Evolutionary conservation across 2,888 invertebrate genomes (phyloP).

Genomic region (Drosophila rellima): DNA sequence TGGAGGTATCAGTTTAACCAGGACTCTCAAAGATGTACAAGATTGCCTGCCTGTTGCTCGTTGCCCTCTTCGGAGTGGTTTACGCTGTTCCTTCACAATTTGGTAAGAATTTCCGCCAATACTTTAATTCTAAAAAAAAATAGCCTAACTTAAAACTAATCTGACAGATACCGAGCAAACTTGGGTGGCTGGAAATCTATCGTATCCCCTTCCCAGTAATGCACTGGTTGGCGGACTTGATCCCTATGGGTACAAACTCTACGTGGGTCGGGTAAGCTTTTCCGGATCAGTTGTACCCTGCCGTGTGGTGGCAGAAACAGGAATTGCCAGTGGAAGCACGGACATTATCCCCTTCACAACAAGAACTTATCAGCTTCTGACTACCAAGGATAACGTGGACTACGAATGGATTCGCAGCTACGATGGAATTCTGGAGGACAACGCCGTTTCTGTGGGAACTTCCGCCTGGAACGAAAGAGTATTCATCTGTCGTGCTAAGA

Average conservation of each 20-base stretch:
- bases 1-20: slow-evolving; percentile 1
- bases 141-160: not conserved
- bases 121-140: not conserved
- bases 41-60: slow-evolving; percentile 5
- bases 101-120: slow-evolving; percentile 1
- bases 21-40: slow-evolving; percentile 7
- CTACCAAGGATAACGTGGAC: too few species aligned
- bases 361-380: slow-evolving; percentile 43
- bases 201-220: slow-evolving; percentile 35
- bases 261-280: slow-evolving; percentile 49
- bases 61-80: slow-evolving; percentile 6
- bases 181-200: slow-evolving; percentile 54
- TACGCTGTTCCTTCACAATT: slow-evolving; percentile 10
- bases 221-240: slow-evolving; percentile 58
- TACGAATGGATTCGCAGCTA: too few species aligned
- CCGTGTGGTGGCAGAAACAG: slow-evolving; percentile 56
- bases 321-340: slow-evolving; percentile 42
- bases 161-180: slow-evolving; percentile 30
- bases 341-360: slow-evolving; percentile 16
- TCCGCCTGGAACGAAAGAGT: too few species aligned
- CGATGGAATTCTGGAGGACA: too few species aligned
- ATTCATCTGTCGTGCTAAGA: too few species aligned
- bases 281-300: slow-evolving; percentile 40
- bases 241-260: slow-evolving; percentile 51
- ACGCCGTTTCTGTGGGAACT: too few species aligned